Evolutionary conservation across 2,888 invertebrate species (phyloP).

Genomic region (Cyrtodaria siliqua): DNA sequence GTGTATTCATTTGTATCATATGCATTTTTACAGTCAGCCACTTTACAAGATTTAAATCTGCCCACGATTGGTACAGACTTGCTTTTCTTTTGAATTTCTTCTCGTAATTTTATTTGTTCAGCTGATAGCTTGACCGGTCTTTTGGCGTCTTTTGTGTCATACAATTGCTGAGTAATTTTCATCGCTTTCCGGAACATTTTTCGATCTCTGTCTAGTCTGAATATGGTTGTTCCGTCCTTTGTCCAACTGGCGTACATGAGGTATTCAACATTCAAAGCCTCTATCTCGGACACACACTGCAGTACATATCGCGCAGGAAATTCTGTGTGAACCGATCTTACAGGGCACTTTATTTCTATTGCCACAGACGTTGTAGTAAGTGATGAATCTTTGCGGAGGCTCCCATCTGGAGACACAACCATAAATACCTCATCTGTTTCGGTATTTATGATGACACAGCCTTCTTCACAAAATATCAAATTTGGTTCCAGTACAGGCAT

Average conservation of each 20-base stretch:
- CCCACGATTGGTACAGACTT: too few species aligned
- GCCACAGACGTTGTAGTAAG: slow-evolving; percentile 15
- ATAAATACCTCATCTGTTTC: not conserved
- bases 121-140: slow-evolving; percentile 2
- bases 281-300: slow-evolving; percentile 33
- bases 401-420: slow-evolving; percentile 13
- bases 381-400: not conserved
- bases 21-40: not conserved
- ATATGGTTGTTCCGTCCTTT: slow-evolving; percentile 5
- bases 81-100: too few species aligned
- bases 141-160: not conserved
- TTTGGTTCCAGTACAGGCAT: slow-evolving; percentile 2
- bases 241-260: slow-evolving; percentile 37
- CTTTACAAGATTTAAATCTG: not conserved
- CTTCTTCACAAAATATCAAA: slow-evolving; percentile 3
- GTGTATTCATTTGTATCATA: not conserved
- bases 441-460: not conserved
- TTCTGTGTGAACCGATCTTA: slow-evolving; percentile 5
- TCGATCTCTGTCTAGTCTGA: too few species aligned
- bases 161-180: slow-evolving; percentile 3
- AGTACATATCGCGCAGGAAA: slow-evolving; percentile 30
- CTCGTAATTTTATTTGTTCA: not conserved
- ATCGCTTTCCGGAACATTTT: slow-evolving; percentile 4
- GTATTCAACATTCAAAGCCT: slow-evolving; percentile 26
- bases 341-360: slow-evolving; percentile 36